Base-by-base conservation (phyloP, 1,140 invertebrate species). In the Pissodes strobi region DNA sequence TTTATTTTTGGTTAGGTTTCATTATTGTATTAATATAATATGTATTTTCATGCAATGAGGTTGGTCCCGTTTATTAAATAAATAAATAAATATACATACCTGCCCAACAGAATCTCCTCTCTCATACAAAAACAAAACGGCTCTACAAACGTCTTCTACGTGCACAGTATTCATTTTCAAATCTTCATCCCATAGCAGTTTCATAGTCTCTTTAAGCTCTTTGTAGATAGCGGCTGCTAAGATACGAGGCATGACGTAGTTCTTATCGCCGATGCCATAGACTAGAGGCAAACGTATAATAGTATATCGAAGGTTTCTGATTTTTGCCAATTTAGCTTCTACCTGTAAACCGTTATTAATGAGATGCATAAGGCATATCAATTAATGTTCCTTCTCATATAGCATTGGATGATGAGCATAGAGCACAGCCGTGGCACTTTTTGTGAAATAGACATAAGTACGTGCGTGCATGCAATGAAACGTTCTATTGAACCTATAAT, bases 151-250 rank as follows among this genome's bases (percentile, higher is more conserved):
- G 80, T 97, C 94, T 37, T 80, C 77, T 0, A 94, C 91, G 78
- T 95, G 92, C 30, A 95, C 86, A 0, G 93, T 96, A 77, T 95
- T 93, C 82, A 94, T 88, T 70, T 88, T 86, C 48, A 95, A 81
- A 58, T 92, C 86, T 34, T 88, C 86, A 53, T 89, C 90, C 93
- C 93, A 96, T 21, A 95, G 81, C 39, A 95, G 82, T 77, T 94
- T 93, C 92, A 96, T 94, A 74, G 90, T 92, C 81, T 95, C 91
- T 41, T 86, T 85, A 2, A 94, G 82, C 77, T 94, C 87, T 72
- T 92, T 92, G 78, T 95, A 96, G 65, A 95, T 89, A 41, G 89
- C 89, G 51, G 91, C 92, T 71, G 94, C 87, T 15, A 95, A 85
- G 41, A 95, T 81, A 60, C 93, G 84, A 0, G 92, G 91, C 72